Evolutionary conservation across 2,888 invertebrate genomes (phyloP), one percentile per base, ranked within the genome.

Genomic region (Platypus cylindrus): DNA sequence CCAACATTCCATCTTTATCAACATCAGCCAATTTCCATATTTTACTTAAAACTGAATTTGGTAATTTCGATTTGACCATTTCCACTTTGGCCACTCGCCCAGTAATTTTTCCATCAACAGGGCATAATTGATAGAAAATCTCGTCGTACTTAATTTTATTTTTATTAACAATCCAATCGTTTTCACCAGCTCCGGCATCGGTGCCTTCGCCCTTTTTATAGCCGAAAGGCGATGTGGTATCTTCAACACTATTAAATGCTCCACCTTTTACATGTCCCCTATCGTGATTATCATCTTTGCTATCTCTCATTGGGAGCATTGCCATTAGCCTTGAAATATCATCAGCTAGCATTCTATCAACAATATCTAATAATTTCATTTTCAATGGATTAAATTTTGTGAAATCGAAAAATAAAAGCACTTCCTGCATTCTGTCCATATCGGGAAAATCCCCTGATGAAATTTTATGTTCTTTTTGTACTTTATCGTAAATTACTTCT

Each of bases 401-500:
- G 58, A 97, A 97, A 63, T 98, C 95, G 46, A 89, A 84, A 54
- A 84, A 78, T 17, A 73, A 70, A 37, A 94, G 65, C 17, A 70
- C 67, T 40, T 84, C 82, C 62, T 93, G 89, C 95, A 98, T 95
- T 59, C 87, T 85, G 54, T 81, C 78, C 3, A 95, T 68, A 52
- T 95, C 91, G 0, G 98, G 98, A 66, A 98, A 97, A 63, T 98
- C 98, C 1, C 98, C 97, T 0, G 85, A 81, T 0, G 94, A 93
- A 48, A 98, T 94, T 54, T 83, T 78, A 60, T 94, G 85, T 54
- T 95, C 93, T 29, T 80, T 71, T 60, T 93, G 87, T 43, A 97
- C 73, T 47, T 79, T 75, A 50, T 82, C 80, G 58, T 87, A 98
- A 33, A 90, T 78, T 51, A 81, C 76, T 5, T 82, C 82, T 40